A percentile compares a stretch with the other conserved stretches of the same genome.
Evolutionary conservation across 1,140 invertebrate genomes (phyloP).

Genomic region (Drosophila neocordata): DNA sequence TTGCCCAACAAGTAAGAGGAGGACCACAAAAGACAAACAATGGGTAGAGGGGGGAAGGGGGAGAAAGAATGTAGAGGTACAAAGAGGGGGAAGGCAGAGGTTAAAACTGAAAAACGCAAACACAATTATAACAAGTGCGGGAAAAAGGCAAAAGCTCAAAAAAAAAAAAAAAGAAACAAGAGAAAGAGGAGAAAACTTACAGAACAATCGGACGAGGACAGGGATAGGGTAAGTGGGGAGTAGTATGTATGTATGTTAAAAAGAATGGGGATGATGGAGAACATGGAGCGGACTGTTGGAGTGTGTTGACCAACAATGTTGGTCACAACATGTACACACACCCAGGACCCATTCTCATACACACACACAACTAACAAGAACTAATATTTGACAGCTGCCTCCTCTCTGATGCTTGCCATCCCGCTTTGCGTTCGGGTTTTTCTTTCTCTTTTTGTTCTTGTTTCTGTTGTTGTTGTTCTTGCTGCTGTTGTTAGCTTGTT

Average conservation of each 20-base stretch:
- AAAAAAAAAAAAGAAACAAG: conserved; percentile 7
- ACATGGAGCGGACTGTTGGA: conserved; percentile 20
- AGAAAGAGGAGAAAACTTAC: conserved; percentile 24
- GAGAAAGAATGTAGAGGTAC: conserved; percentile 5
- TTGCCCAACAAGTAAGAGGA: conserved; percentile 61
- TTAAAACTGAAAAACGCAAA: conserved; percentile 75
- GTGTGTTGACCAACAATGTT: conserved; percentile 77
- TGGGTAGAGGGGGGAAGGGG: not conserved
- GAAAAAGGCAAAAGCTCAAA: conserved; percentile 26
- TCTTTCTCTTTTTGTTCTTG: not conserved
- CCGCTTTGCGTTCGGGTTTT: conserved; percentile 8
- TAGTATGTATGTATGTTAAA: not conserved
- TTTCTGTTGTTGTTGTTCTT: not conserved
- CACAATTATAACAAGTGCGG: conserved; percentile 78
- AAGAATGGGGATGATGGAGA: too few relatives aligned
- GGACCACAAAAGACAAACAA: conserved; percentile 17
- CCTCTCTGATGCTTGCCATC: conserved; percentile 29
- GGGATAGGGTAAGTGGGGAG: not conserved
- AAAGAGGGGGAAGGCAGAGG: conserved; percentile 25
- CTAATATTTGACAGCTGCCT: conserved; percentile 62
- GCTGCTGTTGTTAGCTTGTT: not conserved
- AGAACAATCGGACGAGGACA: conserved; percentile 23
- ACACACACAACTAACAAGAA: conserved; percentile 47
- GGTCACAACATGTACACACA: conserved; percentile 66
- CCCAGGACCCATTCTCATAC: conserved; percentile 8